A percentile compares a stretch with the other conserved stretches of the same genome.
Conservation (phyloP, 1,140 invertebrate genomes). For the Atopsyche davidsoni region DNA sequence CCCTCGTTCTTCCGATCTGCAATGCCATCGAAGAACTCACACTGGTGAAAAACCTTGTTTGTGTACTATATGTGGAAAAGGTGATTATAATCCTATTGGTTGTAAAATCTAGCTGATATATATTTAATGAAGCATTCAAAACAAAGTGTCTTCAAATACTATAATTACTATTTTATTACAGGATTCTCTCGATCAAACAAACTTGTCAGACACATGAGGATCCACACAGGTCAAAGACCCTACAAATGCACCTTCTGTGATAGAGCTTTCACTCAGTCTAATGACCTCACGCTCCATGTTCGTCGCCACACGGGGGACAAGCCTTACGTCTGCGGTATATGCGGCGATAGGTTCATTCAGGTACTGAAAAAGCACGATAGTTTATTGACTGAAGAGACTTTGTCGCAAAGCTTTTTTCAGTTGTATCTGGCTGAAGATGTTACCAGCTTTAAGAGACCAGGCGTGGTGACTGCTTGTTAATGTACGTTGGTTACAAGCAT, state of each 20-base stretch:
- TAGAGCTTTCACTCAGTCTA: slow-evolving; percentile 54
- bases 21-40: slow-evolving; percentile 45
- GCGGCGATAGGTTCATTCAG: slow-evolving; percentile 42
- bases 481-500: too few relatives aligned
- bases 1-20: slow-evolving; percentile 45
- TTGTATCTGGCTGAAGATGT: too few relatives aligned
- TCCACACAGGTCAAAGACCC: slow-evolving; percentile 52
- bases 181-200: slow-evolving; percentile 54
- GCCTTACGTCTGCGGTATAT: slow-evolving; percentile 47
- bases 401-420: too few relatives aligned
- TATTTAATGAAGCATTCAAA: background rate
- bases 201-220: slow-evolving; percentile 54
- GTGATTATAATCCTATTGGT: slow-evolving; percentile 30
- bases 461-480: too few relatives aligned
- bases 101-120: background rate
- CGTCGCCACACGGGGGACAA: slow-evolving; percentile 52
- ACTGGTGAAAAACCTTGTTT: slow-evolving; percentile 49
- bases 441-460: too few relatives aligned
- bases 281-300: slow-evolving; percentile 52
- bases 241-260: slow-evolving; percentile 56
- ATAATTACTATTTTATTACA: slow-evolving; percentile 37
- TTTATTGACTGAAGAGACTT: too few relatives aligned
- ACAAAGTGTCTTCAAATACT: too few relatives aligned
- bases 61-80: slow-evolving; percentile 56
- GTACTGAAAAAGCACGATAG: too few relatives aligned